phyloP scores from a whole-genome alignment of 2,797 vertebrate genomes.

The Podarcis lilfordi region DNA sequence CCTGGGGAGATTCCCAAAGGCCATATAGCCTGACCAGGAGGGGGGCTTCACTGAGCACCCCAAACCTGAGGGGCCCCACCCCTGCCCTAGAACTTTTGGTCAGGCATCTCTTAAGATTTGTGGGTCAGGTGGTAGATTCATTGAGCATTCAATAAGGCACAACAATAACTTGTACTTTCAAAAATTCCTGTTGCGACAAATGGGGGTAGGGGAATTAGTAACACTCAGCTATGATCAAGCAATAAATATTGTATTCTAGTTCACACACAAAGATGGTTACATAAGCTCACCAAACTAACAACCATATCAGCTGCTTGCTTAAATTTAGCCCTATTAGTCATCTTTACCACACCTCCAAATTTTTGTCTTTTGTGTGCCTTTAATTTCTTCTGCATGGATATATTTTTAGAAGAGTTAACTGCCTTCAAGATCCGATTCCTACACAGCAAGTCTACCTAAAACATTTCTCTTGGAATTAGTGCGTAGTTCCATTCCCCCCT shows the following conservation, averaged over 20 bases:
- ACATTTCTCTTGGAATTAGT: constrained; percentile 61
- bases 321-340: constrained; percentile 56
- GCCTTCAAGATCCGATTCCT: constrained; percentile 34
- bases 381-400: constrained; percentile 49
- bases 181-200: not conserved
- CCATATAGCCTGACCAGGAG: too few relatives aligned
- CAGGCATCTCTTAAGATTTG: not conserved
- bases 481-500: constrained; percentile 11
- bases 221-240: not conserved
- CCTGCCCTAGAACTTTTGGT: not conserved
- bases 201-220: not conserved
- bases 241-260: not conserved
- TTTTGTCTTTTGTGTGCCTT: constrained; percentile 54
- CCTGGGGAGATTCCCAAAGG: too few relatives aligned
- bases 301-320: constrained; percentile 40
- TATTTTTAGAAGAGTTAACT: constrained; percentile 59
- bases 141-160: not conserved
- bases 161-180: not conserved
- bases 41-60: too few relatives aligned
- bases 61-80: not conserved
- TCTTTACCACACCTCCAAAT: constrained; percentile 56
- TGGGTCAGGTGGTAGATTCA: not conserved
- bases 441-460: constrained; percentile 47
- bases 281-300: constrained; percentile 14
- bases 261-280: not conserved